Conservation (phyloP, 2,797 vertebrate genomes). For the Macroramphosus scolopax region DNA sequence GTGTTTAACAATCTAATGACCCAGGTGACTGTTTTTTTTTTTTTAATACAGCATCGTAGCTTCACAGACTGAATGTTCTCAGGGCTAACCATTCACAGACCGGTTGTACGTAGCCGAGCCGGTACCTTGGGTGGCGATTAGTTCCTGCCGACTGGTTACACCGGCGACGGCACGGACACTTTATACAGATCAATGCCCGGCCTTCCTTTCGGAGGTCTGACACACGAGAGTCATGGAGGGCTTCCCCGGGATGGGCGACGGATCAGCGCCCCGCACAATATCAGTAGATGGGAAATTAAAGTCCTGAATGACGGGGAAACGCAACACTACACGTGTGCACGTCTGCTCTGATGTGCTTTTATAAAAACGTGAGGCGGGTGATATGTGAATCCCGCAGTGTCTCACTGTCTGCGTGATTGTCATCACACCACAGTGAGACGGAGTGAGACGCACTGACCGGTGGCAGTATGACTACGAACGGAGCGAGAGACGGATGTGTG, state of each 20-base stretch:
- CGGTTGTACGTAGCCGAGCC: conserved; percentile 11
- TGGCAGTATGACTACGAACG: conserved; percentile 10
- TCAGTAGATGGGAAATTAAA: conserved; percentile 57
- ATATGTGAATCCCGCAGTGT: conserved; percentile 9
- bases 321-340: conserved; percentile 18
- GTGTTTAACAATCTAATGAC: conserved; percentile 28
- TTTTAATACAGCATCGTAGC: conserved; percentile 17
- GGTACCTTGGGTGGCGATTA: conserved; percentile 45
- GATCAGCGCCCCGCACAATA: conserved; percentile 54
- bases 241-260: conserved; percentile 45
- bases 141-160: conserved; percentile 48
- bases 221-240: conserved; percentile 53
- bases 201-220: conserved; percentile 50
- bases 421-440: conserved; percentile 33
- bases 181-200: conserved; percentile 60
- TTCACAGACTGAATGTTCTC: conserved; percentile 6
- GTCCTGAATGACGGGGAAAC: conserved; percentile 44
- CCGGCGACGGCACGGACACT: conserved; percentile 32
- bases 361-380: conserved; percentile 17
- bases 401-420: conserved; percentile 18
- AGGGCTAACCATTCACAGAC: conserved; percentile 13
- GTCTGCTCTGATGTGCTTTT: conserved; percentile 10
- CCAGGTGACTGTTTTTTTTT: conserved; percentile 40
- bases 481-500: conserved; percentile 56
- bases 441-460: conserved; percentile 28